A percentile compares a stretch with the other conserved stretches of the same genome.
Evolutionary conservation across 2,888 invertebrate species (phyloP).

Genomic region (Andrena hattorfiana): DNA sequence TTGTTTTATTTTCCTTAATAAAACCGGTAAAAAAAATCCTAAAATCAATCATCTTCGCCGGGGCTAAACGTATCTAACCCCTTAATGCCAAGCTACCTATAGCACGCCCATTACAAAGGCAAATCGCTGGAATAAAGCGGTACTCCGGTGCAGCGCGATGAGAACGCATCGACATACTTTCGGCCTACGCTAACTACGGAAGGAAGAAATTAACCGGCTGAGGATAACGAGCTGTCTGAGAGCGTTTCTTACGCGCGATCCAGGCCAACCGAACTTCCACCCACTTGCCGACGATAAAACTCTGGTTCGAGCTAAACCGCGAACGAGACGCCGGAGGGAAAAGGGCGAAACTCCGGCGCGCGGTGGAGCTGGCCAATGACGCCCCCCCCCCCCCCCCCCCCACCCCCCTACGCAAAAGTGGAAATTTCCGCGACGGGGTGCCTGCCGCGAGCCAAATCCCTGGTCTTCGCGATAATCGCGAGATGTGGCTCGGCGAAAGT

Average conservation of each 20-base stretch:
- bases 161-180: not conserved
- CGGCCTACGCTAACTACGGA: slow-evolving; percentile 18
- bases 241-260: slow-evolving; percentile 40
- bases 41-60: too few species aligned
- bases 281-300: slow-evolving; percentile 29
- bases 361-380: not conserved
- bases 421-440: slow-evolving; percentile 43
- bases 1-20: too few species aligned
- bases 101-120: not conserved
- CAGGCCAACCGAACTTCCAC: slow-evolving; percentile 25
- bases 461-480: not conserved
- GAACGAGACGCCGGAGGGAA: not conserved
- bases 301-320: not conserved
- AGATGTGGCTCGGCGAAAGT: not conserved
- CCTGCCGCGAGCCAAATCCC: too few species aligned
- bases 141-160: slow-evolving; percentile 2
- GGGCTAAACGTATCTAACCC: too few species aligned
- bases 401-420: too few species aligned
- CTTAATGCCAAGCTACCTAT: too few species aligned
- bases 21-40: too few species aligned
- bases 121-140: not conserved
- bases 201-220: slow-evolving; percentile 34
- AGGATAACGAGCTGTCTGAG: slow-evolving; percentile 51
- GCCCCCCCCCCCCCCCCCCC: too few species aligned
- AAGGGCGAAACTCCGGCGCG: not conserved